Evolutionary conservation across 2,888 invertebrate genomes (phyloP), one percentile per base, ranked within the genome.

Genomic region (Galerucella nymphaeae): DNA sequence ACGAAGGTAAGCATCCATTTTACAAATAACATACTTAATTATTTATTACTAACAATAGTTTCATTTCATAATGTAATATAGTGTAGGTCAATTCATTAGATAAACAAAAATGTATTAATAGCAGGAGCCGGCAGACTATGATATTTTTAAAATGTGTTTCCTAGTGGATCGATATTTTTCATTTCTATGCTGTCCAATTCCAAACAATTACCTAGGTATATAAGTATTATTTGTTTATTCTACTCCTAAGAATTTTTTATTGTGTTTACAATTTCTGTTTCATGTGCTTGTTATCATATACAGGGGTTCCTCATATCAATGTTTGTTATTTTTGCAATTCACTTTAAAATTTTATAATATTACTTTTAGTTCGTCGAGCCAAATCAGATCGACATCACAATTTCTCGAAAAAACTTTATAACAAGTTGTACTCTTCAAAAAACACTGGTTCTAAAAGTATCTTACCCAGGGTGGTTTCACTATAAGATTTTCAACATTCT

Each of bases 1-100:
- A 87, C 75, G 85, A 87, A 85, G 87, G 87, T 87, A 86, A 66
- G 61, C 50, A 13, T 48, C n/a, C 55, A 16, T 16, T 38, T 45
- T 48, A 63, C 42, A 18, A n/a, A 16, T 11, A 63, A 16, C n/a
- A n/a, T n/a, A n/a, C n/a, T n/a, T n/a, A n/a, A n/a, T n/a, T n/a
- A n/a, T n/a, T n/a, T n/a, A n/a, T n/a, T 59, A 30, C 45, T 23
- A 57, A 62, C 20, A 45, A 62, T 50, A 72, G 71, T 61, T 65
- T 59, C 55, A 55, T 55, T 58, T 48, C 70, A 74, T 74, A 73
- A 75, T 71, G 53, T 70, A 66, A 30, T 10, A 59, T 16, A 16
- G 18, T 63, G 13, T 8, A 8, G 0, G 16, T 18, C 45, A 13
- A 10, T 63, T 63, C 20, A 23, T 45, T 48, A 50, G 11, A 48